Conservation (phyloP, 2,113 vertebrate species). For the Leuciscus idus region DNA sequence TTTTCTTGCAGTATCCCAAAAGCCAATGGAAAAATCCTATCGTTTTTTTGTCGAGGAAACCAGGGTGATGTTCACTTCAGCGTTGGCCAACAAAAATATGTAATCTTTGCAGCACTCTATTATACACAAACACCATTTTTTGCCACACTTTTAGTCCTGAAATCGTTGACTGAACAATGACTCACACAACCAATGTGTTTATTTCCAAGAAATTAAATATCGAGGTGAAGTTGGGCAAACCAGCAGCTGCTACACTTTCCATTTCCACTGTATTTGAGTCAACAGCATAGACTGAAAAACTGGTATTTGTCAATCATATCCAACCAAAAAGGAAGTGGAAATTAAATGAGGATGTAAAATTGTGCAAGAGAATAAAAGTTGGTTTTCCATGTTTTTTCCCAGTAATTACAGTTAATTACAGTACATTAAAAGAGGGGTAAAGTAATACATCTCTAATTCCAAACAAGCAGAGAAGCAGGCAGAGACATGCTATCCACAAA, state of each 20-base stretch:
- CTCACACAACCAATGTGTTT: neutral
- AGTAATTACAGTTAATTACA: neutral
- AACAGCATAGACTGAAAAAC: neutral
- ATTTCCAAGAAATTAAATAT: neutral
- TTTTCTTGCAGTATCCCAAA: too few species aligned
- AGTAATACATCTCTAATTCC: neutral
- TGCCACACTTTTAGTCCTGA: neutral
- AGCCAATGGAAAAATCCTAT: too few species aligned
- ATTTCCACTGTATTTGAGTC: slow-evolving; percentile 1
- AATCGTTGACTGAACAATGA: neutral
- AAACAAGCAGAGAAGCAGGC: slow-evolving; percentile 4
- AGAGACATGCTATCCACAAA: slow-evolving; percentile 3
- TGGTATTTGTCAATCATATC: neutral
- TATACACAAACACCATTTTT: neutral
- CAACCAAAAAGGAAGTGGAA: neutral
- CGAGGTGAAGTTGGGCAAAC: neutral
- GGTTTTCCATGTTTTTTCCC: neutral
- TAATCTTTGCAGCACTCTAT: too few species aligned
- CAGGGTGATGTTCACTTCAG: too few species aligned
- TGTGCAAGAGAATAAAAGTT: neutral
- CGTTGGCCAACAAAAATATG: too few species aligned
- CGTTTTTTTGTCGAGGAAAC: too few species aligned
- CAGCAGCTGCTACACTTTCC: neutral
- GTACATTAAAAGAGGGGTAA: neutral
- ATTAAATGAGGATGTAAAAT: neutral